Base-by-base conservation (phyloP, 1,140 invertebrate species). In the Parapsyche elsis region DNA sequence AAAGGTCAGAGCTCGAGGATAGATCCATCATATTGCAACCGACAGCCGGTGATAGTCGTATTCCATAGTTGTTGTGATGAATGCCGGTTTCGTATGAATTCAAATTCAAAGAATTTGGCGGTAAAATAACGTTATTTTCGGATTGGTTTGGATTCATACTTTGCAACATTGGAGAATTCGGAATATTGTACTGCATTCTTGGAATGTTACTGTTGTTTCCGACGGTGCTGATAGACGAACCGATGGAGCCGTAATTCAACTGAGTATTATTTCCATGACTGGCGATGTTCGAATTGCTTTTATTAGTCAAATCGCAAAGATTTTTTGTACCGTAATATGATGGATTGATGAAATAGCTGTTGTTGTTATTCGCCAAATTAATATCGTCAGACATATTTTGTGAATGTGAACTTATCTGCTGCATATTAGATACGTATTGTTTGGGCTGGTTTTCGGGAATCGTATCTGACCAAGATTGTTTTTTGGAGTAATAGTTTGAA, bases 401-500 rank as follows among this genome's bases (percentile, higher is more conserved):
- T 12, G 80, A 71, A n/a, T 78, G 76, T 9, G 79, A 70, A 26
- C 79, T 81, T 5, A 71, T 45, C 10, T 24, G 46, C 1, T 61
- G 57, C 5, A 16, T 30, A 12, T 70, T 44, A 38, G 61, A 53
- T 44, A 24, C 45, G 24, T 76, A 80, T 24, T 78, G 80, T 19
- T 74, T 64, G 0, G 16, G 16, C 16, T 79, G 53, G 45, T 80
- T 83, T n/a, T 83, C 82, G 0, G 76, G 30, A 0, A 53, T 9
- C 12, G 80, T 61, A 21, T 83, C 82, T 23, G 67, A 64, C 80
- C 82, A 81, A 16, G 78, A 59, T 5, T 67, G 76, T 80, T 81
- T 83, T 53, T 81, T 83, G 0, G 46, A 45, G 53, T 78, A 82
- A 53, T 44, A 83, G 26, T 82, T 82, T 19, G 81, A 83, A 2